Evolutionary conservation across 2,888 invertebrate species (phyloP), one percentile per base, ranked within the genome.

Genomic region (Marronus borbonicus): DNA sequence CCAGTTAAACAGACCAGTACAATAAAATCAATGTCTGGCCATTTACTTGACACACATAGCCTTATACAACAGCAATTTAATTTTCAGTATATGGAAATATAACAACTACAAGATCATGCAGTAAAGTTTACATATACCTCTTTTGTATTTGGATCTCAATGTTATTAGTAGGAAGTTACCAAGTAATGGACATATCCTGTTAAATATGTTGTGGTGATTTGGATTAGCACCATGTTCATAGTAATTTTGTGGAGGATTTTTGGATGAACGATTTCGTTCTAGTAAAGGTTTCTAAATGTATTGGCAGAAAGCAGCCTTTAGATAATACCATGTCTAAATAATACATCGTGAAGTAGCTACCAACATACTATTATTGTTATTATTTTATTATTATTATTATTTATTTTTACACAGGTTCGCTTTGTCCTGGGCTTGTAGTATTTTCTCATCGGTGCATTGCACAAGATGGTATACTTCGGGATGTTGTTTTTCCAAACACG

Each of bases 31-130:
- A 70, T 70, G 70, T 55, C 55, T 55, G 12, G 17, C 55, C 70
- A 55, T 55, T 55, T 70, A 70, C 70, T 70, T 70, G 70, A 70
- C 70, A 70, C 70, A 70, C 55, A 17, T 70, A 20, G 31, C 70
- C 70, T 55, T 70, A 58, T 70, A 70, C 58, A 70, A 70, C 36
- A 17, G 36, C 36, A 70, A 36, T 70, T 36, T 70, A 70, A n/a
- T 36, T n/a, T 70, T 58, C 58, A 70, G 4, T 70, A 58, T 55
- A 70, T 55, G 58, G 70, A 55, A 70, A 55, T 39, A 55, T 70
- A 17, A 12, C 20, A 39, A 31, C n/a, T 24, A 24, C 50, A 68
- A 20, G 68, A 70, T 58, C 55, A 58, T 20, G 17, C n/a, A 58
- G 8, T 20, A 1, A 17, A 58, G 17, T 58, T 20, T 58, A 17